Evolutionary conservation across 2,888 invertebrate genomes (phyloP).

Genomic region (Lomographa bimaculata): DNA sequence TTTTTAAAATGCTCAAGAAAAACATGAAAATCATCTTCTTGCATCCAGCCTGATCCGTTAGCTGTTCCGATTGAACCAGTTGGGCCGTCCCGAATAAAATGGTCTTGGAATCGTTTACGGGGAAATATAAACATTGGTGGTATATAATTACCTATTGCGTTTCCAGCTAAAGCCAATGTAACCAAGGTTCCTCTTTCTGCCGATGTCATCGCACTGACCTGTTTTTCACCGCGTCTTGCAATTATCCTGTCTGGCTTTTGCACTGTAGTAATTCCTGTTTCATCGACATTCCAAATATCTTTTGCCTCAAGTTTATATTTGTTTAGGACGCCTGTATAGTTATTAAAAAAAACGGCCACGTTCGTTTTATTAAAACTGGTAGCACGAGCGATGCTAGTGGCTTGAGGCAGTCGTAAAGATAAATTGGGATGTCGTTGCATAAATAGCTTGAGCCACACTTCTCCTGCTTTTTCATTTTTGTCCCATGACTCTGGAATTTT

Average conservation of each 20-base stretch:
- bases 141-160: slow-evolving; percentile 15
- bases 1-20: slow-evolving; percentile 14
- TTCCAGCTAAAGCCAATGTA: slow-evolving; percentile 14
- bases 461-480: slow-evolving; percentile 9
- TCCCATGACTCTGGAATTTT: no score
- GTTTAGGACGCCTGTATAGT: slow-evolving; percentile 15
- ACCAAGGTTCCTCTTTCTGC: slow-evolving; percentile 34
- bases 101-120: slow-evolving; percentile 15
- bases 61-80: slow-evolving; percentile 7
- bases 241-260: slow-evolving; percentile 37
- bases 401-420: slow-evolving; percentile 6
- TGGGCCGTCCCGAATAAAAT: slow-evolving; percentile 6
- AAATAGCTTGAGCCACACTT: slow-evolving; percentile 14
- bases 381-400: slow-evolving; percentile 15
- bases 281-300: slow-evolving; percentile 32
- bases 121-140: slow-evolving; percentile 23
- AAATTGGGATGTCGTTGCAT: slow-evolving; percentile 10
- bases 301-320: slow-evolving; percentile 24
- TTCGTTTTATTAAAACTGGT: slow-evolving; percentile 28
- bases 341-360: slow-evolving; percentile 23
- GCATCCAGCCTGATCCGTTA: slow-evolving; percentile 19
- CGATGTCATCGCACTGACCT: slow-evolving; percentile 21
- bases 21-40: slow-evolving; percentile 12
- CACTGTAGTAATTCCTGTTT: slow-evolving; percentile 32
- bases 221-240: slow-evolving; percentile 31